phyloP scores from a whole-genome alignment of 1,140 invertebrate genomes.

The Drosophila mojavensis region DNA sequence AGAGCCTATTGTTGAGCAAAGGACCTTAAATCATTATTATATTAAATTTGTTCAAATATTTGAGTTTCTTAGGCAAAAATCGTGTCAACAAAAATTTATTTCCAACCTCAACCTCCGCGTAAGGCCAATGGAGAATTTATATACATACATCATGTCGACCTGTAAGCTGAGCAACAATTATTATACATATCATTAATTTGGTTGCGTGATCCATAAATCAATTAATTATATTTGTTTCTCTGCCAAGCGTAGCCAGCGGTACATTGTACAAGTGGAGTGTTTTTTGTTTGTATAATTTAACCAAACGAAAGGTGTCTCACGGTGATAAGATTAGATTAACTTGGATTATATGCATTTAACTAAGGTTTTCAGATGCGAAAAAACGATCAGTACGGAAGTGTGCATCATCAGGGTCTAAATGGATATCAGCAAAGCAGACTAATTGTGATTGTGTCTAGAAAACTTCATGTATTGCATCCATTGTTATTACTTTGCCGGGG shows the following conservation, averaged over 20 bases:
- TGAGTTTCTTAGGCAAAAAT: too few relatives aligned
- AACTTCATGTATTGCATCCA: constrained; percentile 57
- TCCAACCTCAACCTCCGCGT: too few relatives aligned
- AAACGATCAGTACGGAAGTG: constrained; percentile 27
- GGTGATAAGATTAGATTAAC: constrained; percentile 21
- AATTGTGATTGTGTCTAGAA: constrained; percentile 18
- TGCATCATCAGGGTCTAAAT: constrained; percentile 28
- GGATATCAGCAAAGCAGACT: constrained; percentile 23
- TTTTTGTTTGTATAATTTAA: constrained; percentile 64
- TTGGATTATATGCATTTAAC: constrained; percentile 45
- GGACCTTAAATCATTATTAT: too few relatives aligned
- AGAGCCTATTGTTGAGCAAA: too few relatives aligned
- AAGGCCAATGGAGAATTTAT: too few relatives aligned
- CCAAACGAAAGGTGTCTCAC: constrained; percentile 22
- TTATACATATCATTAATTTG: too few relatives aligned
- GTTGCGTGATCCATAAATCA: too few relatives aligned
- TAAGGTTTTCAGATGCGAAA: constrained; percentile 40
- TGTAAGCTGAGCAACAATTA: too few relatives aligned
- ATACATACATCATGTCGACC: too few relatives aligned
- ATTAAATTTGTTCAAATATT: too few relatives aligned
- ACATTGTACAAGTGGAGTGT: constrained; percentile 47
- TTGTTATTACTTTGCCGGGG: constrained; percentile 87
- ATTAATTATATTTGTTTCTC: too few relatives aligned
- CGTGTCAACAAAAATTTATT: too few relatives aligned
- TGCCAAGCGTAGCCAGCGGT: constrained; percentile 42